A percentile compares a stretch with the other conserved stretches of the same genome.
Conservation (phyloP, 2,113 vertebrate genomes). For the Oreocharis arfaki region DNA sequence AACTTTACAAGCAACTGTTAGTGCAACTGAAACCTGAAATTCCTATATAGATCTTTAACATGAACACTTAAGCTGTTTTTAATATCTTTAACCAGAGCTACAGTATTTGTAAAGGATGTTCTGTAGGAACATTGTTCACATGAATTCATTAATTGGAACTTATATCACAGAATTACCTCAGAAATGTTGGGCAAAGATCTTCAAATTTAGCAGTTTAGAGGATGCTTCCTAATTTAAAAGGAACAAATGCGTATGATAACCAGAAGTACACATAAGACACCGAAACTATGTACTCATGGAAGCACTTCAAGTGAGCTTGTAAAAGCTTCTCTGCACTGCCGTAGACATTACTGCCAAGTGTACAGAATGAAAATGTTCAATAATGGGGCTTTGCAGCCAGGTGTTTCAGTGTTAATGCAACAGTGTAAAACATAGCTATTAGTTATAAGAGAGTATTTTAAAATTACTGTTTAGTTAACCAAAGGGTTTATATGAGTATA, state of each 20-base stretch:
- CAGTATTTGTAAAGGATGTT: neutral
- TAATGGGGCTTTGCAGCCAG: neutral
- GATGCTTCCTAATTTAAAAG: neutral
- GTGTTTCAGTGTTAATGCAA: neutral
- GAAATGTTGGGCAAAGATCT: neutral
- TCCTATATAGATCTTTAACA: neutral
- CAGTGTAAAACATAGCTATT: neutral
- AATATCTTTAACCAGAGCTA: neutral
- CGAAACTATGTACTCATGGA: neutral
- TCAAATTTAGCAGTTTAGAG: neutral
- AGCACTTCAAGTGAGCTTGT: neutral
- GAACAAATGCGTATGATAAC: neutral
- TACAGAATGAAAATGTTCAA: neutral
- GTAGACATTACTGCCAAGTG: neutral
- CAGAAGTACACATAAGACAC: neutral
- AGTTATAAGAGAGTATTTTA: neutral
- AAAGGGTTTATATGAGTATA: neutral
- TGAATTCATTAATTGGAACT: neutral
- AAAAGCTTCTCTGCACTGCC: neutral
- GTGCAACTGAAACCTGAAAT: neutral
- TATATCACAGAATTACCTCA: neutral
- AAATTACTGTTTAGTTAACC: neutral
- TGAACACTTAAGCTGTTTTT: neutral
- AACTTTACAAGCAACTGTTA: neutral
- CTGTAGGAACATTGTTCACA: neutral